Percentiles rank a stretch among this genome's conserved stretches.
Conservation (phyloP, 2,888 invertebrate genomes). For the Diaphora mendica region DNA sequence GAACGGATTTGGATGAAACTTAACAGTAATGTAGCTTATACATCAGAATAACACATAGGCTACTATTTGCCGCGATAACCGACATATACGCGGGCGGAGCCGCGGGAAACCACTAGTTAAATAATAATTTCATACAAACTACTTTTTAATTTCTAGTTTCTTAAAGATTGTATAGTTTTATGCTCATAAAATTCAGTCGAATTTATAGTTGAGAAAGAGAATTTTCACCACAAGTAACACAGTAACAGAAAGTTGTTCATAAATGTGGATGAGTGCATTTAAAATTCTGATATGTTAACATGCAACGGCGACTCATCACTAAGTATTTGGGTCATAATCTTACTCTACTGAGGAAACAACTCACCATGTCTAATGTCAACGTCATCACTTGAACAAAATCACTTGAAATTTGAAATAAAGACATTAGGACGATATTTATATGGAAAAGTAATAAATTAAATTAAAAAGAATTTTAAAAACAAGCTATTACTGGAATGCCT, state of each 20-base stretch:
- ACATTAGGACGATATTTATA: neutral
- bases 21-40: too few species aligned
- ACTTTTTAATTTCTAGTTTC: too few species aligned
- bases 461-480: too few species aligned
- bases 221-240: too few species aligned
- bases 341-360: constrained; percentile 33
- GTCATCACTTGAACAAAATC: constrained; percentile 18
- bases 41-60: too few species aligned
- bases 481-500: too few species aligned
- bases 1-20: too few species aligned
- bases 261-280: constrained; percentile 17
- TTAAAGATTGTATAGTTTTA: neutral
- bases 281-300: constrained; percentile 11
- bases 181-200: neutral
- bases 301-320: constrained; percentile 10
- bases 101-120: too few species aligned
- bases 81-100: too few species aligned
- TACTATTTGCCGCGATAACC: too few species aligned
- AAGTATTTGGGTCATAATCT: constrained; percentile 22
- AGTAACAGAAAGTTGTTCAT: constrained; percentile 10
- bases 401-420: constrained; percentile 23
- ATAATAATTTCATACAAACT: too few species aligned
- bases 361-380: constrained; percentile 34
- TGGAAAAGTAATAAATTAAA: neutral
- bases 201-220: neutral